phyloP scores from a whole-genome alignment of 2,888 invertebrate genomes.

The Baronia brevicornis region DNA sequence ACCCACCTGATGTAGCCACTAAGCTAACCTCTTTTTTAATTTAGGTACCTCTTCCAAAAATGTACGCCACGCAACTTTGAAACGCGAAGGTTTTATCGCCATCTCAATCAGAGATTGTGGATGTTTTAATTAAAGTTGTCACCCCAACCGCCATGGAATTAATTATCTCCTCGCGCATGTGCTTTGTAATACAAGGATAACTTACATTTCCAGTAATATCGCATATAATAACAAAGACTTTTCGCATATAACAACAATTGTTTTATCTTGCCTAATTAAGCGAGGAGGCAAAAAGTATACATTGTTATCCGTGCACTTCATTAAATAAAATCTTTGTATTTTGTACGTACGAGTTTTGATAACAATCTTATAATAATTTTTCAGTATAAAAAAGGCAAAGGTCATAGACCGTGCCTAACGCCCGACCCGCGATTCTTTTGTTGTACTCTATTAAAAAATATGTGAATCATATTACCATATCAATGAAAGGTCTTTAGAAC shows the following conservation, averaged over 20 bases:
- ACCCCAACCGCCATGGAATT: slow-evolving; percentile 2
- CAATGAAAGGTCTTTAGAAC: too few species aligned
- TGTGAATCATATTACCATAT: too few species aligned
- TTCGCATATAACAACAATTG: too few species aligned
- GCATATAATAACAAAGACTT: too few species aligned
- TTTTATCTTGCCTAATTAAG: slow-evolving; percentile 40
- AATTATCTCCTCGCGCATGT: slow-evolving; percentile 4
- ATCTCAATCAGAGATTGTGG: slow-evolving; percentile 2
- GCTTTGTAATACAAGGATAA: too few species aligned
- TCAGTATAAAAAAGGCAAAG: slow-evolving; percentile 35
- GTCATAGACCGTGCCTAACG: slow-evolving; percentile 30
- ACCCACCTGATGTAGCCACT: too few species aligned
- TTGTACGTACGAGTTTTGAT: slow-evolving; percentile 38
- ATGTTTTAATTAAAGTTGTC: slow-evolving; percentile 7
- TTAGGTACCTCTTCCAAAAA: background rate
- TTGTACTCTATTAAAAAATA: too few species aligned
- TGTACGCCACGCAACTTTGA: slow-evolving; percentile 1
- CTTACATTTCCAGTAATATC: too few species aligned
- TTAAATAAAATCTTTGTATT: slow-evolving; percentile 57
- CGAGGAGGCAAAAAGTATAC: slow-evolving; percentile 32
- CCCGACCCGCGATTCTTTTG: slow-evolving; percentile 9
- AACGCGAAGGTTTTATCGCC: slow-evolving; percentile 1
- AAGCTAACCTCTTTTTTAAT: background rate
- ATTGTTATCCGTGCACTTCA: slow-evolving; percentile 27
- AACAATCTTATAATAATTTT: slow-evolving; percentile 59